Conservation (phyloP, 2,113 vertebrate genomes). For the Pyxicephalus adspersus region DNA sequence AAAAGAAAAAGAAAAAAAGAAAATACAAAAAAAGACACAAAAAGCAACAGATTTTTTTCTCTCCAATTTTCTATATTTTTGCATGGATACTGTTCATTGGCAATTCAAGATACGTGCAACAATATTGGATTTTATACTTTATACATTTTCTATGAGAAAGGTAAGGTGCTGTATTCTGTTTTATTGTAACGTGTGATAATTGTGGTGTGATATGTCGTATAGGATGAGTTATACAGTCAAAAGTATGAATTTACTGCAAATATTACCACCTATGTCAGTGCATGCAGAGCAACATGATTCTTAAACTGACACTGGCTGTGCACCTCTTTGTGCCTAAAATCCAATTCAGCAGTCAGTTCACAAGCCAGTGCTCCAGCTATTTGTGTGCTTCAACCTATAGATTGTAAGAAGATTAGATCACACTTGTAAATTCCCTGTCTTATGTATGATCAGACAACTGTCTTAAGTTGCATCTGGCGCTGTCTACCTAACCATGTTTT, state of each 20-base stretch:
- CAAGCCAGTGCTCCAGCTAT: conserved; percentile 10
- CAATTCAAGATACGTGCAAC: conserved; percentile 25
- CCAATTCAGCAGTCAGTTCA: not conserved
- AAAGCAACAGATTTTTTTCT: conserved; percentile 46
- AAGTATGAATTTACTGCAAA: too few relatives aligned
- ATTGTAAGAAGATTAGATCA: conserved; percentile 2
- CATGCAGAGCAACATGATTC: not conserved
- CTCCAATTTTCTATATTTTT: conserved; percentile 47
- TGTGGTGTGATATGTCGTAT: not conserved
- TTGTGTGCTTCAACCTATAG: not conserved
- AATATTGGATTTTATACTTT: conserved; percentile 50
- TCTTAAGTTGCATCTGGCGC: not conserved
- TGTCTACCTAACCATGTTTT: not conserved
- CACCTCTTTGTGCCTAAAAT: conserved; percentile 3
- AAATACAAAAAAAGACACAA: conserved; percentile 7
- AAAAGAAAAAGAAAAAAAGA: not conserved
- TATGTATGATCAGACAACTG: not conserved
- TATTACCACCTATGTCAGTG: not conserved
- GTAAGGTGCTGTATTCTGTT: not conserved
- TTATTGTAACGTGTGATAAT: not conserved
- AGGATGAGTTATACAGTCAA: too few relatives aligned
- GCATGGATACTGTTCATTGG: conserved; percentile 44
- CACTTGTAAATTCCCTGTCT: not conserved
- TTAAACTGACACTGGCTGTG: not conserved
- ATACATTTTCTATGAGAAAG: conserved; percentile 44